phyloP scores from a whole-genome alignment of 2,888 invertebrate genomes.

The Danaus chrysippus region DNA sequence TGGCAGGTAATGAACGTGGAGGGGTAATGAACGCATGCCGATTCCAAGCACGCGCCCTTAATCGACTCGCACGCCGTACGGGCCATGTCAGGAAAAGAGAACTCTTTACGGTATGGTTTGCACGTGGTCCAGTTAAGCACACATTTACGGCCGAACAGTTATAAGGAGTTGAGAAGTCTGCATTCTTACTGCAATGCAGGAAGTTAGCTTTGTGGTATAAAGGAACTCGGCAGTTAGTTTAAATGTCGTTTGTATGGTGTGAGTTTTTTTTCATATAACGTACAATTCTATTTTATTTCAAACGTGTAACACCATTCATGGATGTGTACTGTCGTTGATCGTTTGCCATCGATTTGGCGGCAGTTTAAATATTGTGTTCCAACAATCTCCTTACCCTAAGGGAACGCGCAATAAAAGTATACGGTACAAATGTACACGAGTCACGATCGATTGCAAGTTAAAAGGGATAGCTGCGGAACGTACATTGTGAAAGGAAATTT shows the following conservation, averaged over 20 bases:
- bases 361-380: no score
- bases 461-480: constrained; percentile 30
- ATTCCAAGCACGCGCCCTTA: constrained; percentile 69
- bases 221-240: constrained; percentile 14
- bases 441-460: constrained; percentile 29
- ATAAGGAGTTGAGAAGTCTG: constrained; percentile 48
- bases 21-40: constrained; percentile 68
- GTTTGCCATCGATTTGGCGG: no score
- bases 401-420: neutral
- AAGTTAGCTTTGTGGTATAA: constrained; percentile 31
- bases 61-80: constrained; percentile 49
- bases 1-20: constrained; percentile 67
- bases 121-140: constrained; percentile 44
- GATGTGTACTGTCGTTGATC: no score
- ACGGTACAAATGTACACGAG: constrained; percentile 16
- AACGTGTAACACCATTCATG: constrained; percentile 6
- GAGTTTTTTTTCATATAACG: constrained; percentile 2
- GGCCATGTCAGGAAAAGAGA: constrained; percentile 34
- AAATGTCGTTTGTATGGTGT: neutral
- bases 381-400: neutral
- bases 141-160: constrained; percentile 51
- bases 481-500: constrained; percentile 40
- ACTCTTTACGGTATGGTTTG: constrained; percentile 45
- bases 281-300: neutral
- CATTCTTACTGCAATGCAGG: constrained; percentile 34